A percentile compares a stretch with the other conserved stretches of the same genome.
phyloP scores from a whole-genome alignment of 2,113 vertebrate genomes.

The Actinemys pallida region DNA sequence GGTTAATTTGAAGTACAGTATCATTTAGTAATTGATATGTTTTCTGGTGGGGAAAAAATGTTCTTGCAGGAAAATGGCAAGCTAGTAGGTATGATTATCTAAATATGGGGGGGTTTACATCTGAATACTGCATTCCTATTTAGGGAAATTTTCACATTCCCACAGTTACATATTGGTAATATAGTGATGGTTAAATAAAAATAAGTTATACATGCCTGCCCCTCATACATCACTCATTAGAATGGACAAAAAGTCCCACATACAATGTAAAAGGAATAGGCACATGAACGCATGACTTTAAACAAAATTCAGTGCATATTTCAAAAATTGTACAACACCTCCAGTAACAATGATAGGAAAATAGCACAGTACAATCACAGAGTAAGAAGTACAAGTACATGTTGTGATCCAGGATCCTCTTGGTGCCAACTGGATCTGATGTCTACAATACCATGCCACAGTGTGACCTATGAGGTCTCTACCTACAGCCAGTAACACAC shows the following conservation, averaged over 20 bases:
- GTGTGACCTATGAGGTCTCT: no score
- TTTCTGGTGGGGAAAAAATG: neutral
- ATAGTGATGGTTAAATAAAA: neutral
- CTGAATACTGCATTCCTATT: neutral
- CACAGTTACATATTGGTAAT: neutral
- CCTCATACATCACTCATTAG: neutral
- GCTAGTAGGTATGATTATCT: neutral
- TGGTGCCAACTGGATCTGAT: no score
- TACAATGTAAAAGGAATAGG: neutral
- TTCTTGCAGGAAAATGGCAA: neutral
- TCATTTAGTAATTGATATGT: neutral
- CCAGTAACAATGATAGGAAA: no score
- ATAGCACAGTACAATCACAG: no score
- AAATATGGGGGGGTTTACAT: no score
- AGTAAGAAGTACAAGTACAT: no score
- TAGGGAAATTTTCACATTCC: neutral
- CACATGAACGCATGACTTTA: no score
- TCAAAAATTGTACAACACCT: no score
- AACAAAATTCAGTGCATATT: no score
- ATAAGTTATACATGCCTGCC: neutral
- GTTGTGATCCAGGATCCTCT: no score
- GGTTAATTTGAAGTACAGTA: neutral
- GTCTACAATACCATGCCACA: no score
- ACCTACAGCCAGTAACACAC: no score
- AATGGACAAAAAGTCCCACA: neutral